Base-by-base conservation (phyloP, 1,140 invertebrate species). In the Pseudomyrmex dendroicus region DNA sequence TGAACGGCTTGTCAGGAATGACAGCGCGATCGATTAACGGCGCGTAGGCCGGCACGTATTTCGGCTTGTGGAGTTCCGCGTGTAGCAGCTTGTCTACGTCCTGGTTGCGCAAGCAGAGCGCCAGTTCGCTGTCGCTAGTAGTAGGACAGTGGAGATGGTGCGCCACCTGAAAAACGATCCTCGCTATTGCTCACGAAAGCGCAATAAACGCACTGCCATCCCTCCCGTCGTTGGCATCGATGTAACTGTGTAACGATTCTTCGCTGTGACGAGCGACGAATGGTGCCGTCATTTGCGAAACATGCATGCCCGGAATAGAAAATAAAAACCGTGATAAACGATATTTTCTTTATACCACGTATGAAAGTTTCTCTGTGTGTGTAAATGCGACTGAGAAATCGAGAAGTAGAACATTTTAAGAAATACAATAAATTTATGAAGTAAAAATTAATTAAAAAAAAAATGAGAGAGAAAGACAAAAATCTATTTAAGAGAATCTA, bases 21-120 rank as follows among this genome's bases (percentile, higher is more conserved):
- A 98, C 97, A 15, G 96, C 96, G 20, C 97, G 96, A 92, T 99
- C 98, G 52, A 98, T 96, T 62, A 97, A 96, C 59, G 97, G 98
- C 35, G 97, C 98, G 73, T 91, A 94, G 0, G 94, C 92, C 35
- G 93, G 93, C 10, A 94, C 93, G 77, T 92, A 94, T 86, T 91
- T 92, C 10, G 93, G 94, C 57, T 93, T 94, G 84, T 93, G 87
- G 54, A 94, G 92, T 89, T 92, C 92, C 13, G 93, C 93, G 48
- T 89, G 90, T 1, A 94, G 73, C 22, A 94, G 77, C 9, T 89
- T 88, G 72, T 93, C 84, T 15, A 93, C 80, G 22, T 91, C 87
- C 59, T 92, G 95, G 73, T 95, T 95, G 10, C 97, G 95, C 44
- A 98, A 93, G 93, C 97, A 98, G 7, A 90, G 87, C 3, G 94